Base-by-base conservation (phyloP, 2,888 invertebrate species). In the Hybos culiciformis region DNA sequence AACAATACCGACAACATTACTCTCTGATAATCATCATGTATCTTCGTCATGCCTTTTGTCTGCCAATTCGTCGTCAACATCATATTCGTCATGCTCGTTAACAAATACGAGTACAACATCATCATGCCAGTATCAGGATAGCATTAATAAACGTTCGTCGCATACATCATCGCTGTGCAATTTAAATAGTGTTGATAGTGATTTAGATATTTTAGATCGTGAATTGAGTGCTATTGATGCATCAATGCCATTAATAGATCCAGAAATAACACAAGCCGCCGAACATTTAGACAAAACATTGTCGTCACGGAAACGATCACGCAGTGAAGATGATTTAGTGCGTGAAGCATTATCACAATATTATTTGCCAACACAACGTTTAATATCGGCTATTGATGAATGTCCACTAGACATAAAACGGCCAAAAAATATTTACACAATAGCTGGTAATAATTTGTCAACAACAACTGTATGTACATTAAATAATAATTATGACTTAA, bases 261-360 rank as follows among this genome's bases (percentile, higher is more conserved):
- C 64, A 9, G 67, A 68, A 51, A 65, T 68, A 14, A 64, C 66
- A 2, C 64, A 67, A 50, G 66, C 67, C 29, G 66, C 64, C 45
- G 65, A 66, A 46, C 66, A 66, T 46, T 50, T 66, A 39, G 66
- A 66, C 47, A 61, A 59, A 46, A 65, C 65, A 4, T 53, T 63
- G 3, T 61, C 63, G n/a, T 61, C 65, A 14, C 54, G 65, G n/a
- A 66, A 66, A 46, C 61, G 67, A 2, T 49, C 58, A 49, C 63
- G 74, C 32, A 70, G 74, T 53, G 78, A 78, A 52, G 79, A 79
- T 55, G 73, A 77, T 42, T 71, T 78, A 57, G 75, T 79, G 36
- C 77, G 78, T 51, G 80, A 78, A 54, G 78, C 80, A 5, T 70
- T 81, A 46, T 78, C 77, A 46, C 79, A 80, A 55, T 79, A 80